Evolutionary conservation across 2,888 invertebrate genomes (phyloP), one percentile per base, ranked within the genome.

Genomic region (Blastobasis lacticolella): DNA sequence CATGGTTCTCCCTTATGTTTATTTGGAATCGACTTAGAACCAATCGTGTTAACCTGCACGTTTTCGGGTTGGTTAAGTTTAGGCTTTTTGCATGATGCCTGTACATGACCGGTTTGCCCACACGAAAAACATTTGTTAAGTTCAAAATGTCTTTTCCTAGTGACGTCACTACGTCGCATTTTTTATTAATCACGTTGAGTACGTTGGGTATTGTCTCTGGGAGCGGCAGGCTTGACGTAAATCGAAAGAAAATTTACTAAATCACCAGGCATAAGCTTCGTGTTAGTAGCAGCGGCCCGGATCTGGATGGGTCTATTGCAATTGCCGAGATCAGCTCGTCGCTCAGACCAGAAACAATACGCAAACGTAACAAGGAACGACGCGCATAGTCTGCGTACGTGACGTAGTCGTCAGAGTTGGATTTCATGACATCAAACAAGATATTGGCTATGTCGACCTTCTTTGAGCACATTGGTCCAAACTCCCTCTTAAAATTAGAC

Each of bases 361-460:
- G 49, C 6, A 60, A 42, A 1, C 60, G 50, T 4, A 62, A 42
- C 8, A 60, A 10, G 0, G 60, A 49, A 1, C 52, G 44, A 6
- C 59, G 54, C 0, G 57, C 60, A 37, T 60, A 60, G 8, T 60
- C 60, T 0, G 58, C 58, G 42, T 60, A 62, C 0, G 62, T 49
- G 6, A 46, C 7, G 48, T 45, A 63, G 0, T 46, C 48, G 10
- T 54, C 54, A 0, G 63, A 63, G 9, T 49, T 51, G 1, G 53
- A n/a, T n/a, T n/a, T n/a, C n/a, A n/a, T n/a, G n/a, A n/a, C n/a
- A n/a, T n/a, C n/a, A n/a, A n/a, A n/a, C 55, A 38, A 5, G 5
- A 40, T 40, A 40, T 8, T 40, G 5, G 40, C 40, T 40, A 40
- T 8, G 8, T 40, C 40, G 5, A 40, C 8, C 23, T 41, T 56